These are phyloP conservation scores for Lasioglossum pauxillum DNA, from an alignment of 2,888 invertebrate genomes.

Conservation along the genomic window DNA sequence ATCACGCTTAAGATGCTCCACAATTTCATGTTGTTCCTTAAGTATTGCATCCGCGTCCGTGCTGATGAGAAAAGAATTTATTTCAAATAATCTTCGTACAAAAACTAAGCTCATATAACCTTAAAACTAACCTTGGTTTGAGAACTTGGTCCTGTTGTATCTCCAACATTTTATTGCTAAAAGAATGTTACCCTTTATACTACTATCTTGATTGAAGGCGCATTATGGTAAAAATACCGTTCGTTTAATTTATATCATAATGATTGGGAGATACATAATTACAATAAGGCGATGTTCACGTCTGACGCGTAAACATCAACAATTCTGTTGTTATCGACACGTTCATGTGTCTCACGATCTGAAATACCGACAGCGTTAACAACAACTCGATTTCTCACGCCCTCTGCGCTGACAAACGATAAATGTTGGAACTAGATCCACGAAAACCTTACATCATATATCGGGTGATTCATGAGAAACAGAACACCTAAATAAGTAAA, in stretches of 20 bases:
- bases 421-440: too few species aligned
- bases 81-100: neutral
- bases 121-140: conserved; percentile 66
- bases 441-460: too few species aligned
- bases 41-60: conserved; percentile 66
- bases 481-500: too few species aligned
- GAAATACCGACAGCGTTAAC: neutral
- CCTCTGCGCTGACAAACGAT: too few species aligned
- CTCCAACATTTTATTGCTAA: conserved; percentile 59
- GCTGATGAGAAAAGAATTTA: conserved; percentile 43
- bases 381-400: too few species aligned
- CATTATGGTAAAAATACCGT: conserved; percentile 24
- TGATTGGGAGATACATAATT: neutral
- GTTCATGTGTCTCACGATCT: neutral
- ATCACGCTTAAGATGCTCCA: conserved; percentile 74
- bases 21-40: conserved; percentile 73
- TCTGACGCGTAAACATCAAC: conserved; percentile 31
- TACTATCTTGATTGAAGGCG: conserved; percentile 4
- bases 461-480: too few species aligned
- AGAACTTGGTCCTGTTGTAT: conserved; percentile 36
- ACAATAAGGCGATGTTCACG: neutral
- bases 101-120: conserved; percentile 53
- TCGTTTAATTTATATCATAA: conserved; percentile 29
- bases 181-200: neutral
- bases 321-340: conserved; percentile 22